A percentile compares a stretch with the other conserved stretches of the same genome.
These are phyloP conservation scores for Halcyon leucocephala DNA, from an alignment of 2,797 vertebrate genomes.

Conservation along the genomic window DNA sequence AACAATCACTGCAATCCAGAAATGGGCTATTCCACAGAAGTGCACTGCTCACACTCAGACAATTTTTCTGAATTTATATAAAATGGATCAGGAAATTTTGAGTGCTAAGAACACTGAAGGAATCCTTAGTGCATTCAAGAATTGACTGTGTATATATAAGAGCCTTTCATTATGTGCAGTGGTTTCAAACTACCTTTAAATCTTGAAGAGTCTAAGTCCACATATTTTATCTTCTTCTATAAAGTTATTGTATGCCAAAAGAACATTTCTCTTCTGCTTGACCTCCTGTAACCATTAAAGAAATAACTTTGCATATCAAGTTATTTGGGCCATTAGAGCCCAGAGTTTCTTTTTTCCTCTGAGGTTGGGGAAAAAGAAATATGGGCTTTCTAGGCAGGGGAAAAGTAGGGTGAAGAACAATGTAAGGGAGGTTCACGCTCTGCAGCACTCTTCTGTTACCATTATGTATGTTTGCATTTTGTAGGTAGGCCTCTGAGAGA, in stretches of 20 bases:
- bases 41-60: background rate
- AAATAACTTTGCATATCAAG: background rate
- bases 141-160: background rate
- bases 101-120: background rate
- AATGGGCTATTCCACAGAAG: background rate
- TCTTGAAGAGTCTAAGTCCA: background rate
- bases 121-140: background rate
- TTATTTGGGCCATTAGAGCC: background rate
- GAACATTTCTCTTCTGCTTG: background rate
- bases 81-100: background rate
- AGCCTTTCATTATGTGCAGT: background rate
- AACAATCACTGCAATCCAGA: constrained; percentile 7
- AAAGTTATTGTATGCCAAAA: background rate
- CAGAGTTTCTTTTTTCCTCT: background rate
- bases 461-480: background rate
- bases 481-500: background rate
- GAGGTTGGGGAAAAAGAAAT: background rate
- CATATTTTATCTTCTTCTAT: background rate
- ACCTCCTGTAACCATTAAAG: background rate
- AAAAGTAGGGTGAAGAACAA: background rate
- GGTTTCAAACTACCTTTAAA: background rate
- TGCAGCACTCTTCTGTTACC: background rate
- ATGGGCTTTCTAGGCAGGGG: background rate
- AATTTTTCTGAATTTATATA: constrained; percentile 13
- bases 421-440: background rate